These are phyloP conservation scores for Caenorhabditis imperialis DNA, from an alignment of 2,888 invertebrate species.

Conservation along the genomic window DNA sequence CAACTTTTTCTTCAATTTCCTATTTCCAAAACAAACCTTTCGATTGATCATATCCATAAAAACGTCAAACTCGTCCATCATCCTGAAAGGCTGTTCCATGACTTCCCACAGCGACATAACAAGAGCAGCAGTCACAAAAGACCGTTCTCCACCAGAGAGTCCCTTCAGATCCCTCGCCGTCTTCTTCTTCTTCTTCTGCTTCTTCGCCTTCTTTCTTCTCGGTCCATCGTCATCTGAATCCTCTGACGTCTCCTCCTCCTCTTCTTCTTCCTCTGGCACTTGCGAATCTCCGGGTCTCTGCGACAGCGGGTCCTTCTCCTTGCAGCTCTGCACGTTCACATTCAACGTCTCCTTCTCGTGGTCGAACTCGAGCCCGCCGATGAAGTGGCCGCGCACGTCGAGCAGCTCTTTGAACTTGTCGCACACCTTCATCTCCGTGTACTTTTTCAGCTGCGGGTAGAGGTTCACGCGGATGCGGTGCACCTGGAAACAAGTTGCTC, in stretches of 20 bases:
- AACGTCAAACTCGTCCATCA: constrained; percentile 72
- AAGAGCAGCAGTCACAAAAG: constrained; percentile 92
- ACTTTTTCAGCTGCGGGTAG: constrained; percentile 55
- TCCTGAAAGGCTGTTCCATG: constrained; percentile 90
- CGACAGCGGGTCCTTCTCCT: constrained; percentile 22
- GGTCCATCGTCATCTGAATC: constrained; percentile 23
- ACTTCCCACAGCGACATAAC: constrained; percentile 93
- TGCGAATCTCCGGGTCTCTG: not conserved
- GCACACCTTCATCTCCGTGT: constrained; percentile 55
- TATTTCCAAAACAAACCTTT: constrained; percentile 56
- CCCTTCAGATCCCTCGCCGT: constrained; percentile 48
- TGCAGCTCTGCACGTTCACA: constrained; percentile 42
- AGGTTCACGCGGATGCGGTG: constrained; percentile 24
- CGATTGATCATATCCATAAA: constrained; percentile 75
- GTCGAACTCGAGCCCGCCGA: constrained; percentile 50
- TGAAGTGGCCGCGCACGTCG: constrained; percentile 51
- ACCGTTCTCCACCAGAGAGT: constrained; percentile 93
- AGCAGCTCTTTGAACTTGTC: constrained; percentile 56
- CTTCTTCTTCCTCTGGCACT: not conserved
- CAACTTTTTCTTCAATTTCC: no score
- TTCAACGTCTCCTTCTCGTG: constrained; percentile 40
- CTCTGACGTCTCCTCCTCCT: not conserved
- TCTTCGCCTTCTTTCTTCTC: constrained; percentile 37
- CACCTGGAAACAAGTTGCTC: no score
- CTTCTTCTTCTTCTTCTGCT: constrained; percentile 26